phyloP scores from a whole-genome alignment of 2,113 vertebrate species.

The Corythoichthys haematopterus region DNA sequence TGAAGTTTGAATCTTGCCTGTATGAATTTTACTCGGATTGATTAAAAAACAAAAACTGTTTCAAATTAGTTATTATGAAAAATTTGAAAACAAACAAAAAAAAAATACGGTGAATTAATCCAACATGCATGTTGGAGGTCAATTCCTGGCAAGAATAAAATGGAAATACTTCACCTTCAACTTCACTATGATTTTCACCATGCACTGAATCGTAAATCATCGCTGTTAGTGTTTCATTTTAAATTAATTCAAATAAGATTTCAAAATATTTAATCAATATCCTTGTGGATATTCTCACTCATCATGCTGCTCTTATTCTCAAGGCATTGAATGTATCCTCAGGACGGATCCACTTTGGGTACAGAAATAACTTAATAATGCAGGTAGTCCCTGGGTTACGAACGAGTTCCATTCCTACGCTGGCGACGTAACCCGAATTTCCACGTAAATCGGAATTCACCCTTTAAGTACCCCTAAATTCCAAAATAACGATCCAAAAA shows the following conservation, averaged over 20 bases:
- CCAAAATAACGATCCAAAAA: too few species aligned
- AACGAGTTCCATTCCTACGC: too few species aligned
- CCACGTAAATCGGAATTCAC: too few species aligned
- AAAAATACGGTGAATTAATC: neutral
- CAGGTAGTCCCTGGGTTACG: too few species aligned
- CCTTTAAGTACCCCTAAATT: too few species aligned
- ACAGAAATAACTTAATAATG: too few species aligned
- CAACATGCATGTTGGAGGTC: neutral
- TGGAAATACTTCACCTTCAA: constrained; percentile 29
- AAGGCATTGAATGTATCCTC: neutral
- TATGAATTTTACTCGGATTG: constrained; percentile 6
- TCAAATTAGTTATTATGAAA: neutral
- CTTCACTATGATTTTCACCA: neutral
- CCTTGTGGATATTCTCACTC: neutral
- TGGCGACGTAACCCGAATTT: too few species aligned
- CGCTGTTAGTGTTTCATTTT: constrained; percentile 6
- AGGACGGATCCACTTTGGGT: too few species aligned
- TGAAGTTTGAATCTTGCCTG: constrained; percentile 25
- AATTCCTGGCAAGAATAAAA: constrained; percentile 14
- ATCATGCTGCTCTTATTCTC: neutral
- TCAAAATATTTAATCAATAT: neutral
- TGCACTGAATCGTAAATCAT: neutral
- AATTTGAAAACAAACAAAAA: neutral
- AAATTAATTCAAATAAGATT: neutral
- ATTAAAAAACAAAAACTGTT: neutral